A percentile compares a stretch with the other conserved stretches of the same genome.
phyloP scores from a whole-genome alignment of 1,140 invertebrate genomes.

The Drosophila teissieri region DNA sequence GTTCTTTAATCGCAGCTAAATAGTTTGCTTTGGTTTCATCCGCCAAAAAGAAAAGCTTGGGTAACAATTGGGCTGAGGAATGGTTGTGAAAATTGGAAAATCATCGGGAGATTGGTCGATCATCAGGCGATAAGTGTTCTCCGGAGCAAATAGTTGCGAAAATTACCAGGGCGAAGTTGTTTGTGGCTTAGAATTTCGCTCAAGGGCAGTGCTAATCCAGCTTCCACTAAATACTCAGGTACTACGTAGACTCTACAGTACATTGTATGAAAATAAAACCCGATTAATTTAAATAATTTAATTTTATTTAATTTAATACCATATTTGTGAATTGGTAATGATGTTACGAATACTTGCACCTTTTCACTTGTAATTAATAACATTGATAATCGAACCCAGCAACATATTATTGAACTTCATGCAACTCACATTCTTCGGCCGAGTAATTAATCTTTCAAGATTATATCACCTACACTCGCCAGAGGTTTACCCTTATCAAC shows the following conservation, averaged over 20 bases:
- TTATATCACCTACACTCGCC: slow-evolving; percentile 17
- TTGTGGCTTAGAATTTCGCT: not conserved
- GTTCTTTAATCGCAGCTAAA: slow-evolving; percentile 36
- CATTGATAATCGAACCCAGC: slow-evolving; percentile 5
- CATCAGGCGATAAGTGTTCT: slow-evolving; percentile 34
- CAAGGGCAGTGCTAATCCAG: slow-evolving; percentile 1
- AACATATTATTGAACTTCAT: slow-evolving; percentile 27
- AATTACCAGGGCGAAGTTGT: slow-evolving; percentile 24
- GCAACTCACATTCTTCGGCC: slow-evolving; percentile 19
- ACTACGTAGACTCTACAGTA: too few species aligned
- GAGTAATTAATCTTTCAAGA: slow-evolving; percentile 34
- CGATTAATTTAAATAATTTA: too few species aligned
- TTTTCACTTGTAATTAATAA: slow-evolving; percentile 15
- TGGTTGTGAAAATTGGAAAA: slow-evolving; percentile 20
- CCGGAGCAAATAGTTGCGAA: slow-evolving; percentile 13
- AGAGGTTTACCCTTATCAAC: slow-evolving; percentile 21
- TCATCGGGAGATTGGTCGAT: slow-evolving; percentile 10
- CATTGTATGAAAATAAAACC: too few species aligned
- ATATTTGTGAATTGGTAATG: too few species aligned
- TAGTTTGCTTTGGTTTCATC: slow-evolving; percentile 38
- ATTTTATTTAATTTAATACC: too few species aligned
- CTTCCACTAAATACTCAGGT: not conserved
- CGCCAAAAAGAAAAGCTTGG: slow-evolving; percentile 22
- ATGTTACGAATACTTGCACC: not conserved
- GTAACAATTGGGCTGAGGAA: slow-evolving; percentile 16